Base-by-base conservation (phyloP, 2,113 vertebrate genomes). In the Aepyceros melampus region DNA sequence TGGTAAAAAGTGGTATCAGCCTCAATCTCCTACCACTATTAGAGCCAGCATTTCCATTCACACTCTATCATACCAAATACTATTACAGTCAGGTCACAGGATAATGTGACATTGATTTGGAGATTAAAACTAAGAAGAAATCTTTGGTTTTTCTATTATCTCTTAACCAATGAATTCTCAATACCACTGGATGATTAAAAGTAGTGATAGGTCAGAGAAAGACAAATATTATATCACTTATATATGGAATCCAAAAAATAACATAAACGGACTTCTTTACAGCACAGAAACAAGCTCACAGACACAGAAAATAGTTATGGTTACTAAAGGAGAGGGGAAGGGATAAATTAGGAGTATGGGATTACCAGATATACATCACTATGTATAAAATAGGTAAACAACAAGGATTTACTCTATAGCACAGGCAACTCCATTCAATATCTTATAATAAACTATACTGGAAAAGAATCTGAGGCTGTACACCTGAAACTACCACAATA, bases 91-190 rank as follows among this genome's bases (percentile, higher is more conserved):
- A 62, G n/a, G 27, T 87, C 43, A 47, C 36, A 79, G 14, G 56
- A 87, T 78, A 79, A 71, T 83, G 31, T 51, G 33, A 89, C 60
- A 83, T n/a, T 89, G 43, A 60, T 92, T 92, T 74, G 13, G 55
- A 94, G 17, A n/a, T 45, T 95, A 96, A 60, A 53, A 76, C 45
- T 94, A 74, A 40, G 31, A 21, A 79, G 14, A 97, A 89, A 90
- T 51, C 45, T 64, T 91, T 88, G 12, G 40, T 87, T 90, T 94
- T 49, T 89, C 87, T 90, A 7, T 67, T 36, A 5, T 60, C 6
- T 92, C 25, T 60, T 78, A 89, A 67, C 11, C 95, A 97, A 93
- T 55, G 15, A 96, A 94, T 92, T 97, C 31, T 6, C 3, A 84
- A 58, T 76, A 64, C 4, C 31, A 83, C 2, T 64, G 6, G 19